These are phyloP conservation scores for Melanophora roralis DNA, from an alignment of 2,888 invertebrate genomes.

Conservation along the genomic window DNA sequence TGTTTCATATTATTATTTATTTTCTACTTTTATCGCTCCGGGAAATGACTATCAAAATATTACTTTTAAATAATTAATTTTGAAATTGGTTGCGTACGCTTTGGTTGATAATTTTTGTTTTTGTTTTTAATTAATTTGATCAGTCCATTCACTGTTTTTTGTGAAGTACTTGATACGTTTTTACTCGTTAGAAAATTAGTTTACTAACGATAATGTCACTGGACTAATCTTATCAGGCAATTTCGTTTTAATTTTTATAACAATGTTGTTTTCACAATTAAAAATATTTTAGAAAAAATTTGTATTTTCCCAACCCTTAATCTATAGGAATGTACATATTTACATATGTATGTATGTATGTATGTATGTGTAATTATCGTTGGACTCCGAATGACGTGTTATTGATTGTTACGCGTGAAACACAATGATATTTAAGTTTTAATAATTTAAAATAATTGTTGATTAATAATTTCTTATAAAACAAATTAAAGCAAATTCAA, in stretches of 20 bases:
- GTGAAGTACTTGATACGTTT: conserved; percentile 21
- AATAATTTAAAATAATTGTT: neutral
- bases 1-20: too few species aligned
- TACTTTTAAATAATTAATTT: too few species aligned
- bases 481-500: too few species aligned
- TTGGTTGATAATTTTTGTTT: neutral
- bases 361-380: neutral
- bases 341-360: neutral
- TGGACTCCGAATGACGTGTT: neutral
- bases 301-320: neutral
- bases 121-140: neutral
- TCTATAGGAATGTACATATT: too few species aligned
- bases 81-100: neutral
- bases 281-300: conserved; percentile 70
- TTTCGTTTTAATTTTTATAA: conserved; percentile 74
- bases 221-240: conserved; percentile 69
- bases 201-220: conserved; percentile 71
- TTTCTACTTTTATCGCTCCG: too few species aligned
- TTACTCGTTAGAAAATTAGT: conserved; percentile 65
- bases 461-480: neutral
- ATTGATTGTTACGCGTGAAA: neutral
- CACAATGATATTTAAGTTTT: neutral
- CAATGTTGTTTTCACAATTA: conserved; percentile 73
- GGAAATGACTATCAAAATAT: too few species aligned
- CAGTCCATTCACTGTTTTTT: neutral